A percentile compares a stretch with the other conserved stretches of the same genome.
Conservation (phyloP, 2,113 vertebrate genomes). For the Rhadina sibilatrix region DNA sequence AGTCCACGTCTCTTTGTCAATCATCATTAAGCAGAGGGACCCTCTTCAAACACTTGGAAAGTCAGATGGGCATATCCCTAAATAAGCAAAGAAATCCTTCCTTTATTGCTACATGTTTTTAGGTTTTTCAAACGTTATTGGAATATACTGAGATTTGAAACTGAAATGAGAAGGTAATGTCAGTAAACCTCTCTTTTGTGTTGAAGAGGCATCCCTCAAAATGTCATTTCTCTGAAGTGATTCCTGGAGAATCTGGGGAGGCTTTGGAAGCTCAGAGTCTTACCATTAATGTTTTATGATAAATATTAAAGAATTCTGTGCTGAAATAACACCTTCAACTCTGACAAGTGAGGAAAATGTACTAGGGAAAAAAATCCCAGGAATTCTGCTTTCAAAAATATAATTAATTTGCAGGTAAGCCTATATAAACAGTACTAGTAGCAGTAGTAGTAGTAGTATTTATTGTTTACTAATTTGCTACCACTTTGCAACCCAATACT, state of each 20-base stretch:
- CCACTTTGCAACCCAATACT: neutral
- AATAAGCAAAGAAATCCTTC: conserved; percentile 2
- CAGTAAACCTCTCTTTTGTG: neutral
- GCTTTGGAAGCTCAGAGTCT: neutral
- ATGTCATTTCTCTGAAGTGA: neutral
- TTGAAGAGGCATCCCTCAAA: neutral
- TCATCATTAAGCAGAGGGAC: neutral
- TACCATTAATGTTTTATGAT: neutral
- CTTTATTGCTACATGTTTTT: neutral
- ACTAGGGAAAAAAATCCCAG: neutral
- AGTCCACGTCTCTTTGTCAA: too few species aligned
- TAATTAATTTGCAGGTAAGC: neutral
- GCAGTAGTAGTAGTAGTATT: neutral
- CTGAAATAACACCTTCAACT: neutral
- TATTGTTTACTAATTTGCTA: neutral
- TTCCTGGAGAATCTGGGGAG: neutral
- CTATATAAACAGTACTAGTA: neutral
- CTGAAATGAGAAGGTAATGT: neutral
- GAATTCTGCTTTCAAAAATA: neutral
- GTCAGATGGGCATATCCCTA: neutral
- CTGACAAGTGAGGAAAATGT: neutral
- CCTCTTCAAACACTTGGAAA: neutral
- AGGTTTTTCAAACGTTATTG: neutral
- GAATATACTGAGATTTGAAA: neutral
- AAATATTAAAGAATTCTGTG: neutral